These are phyloP conservation scores for Drosophila nr. perissopoda DNA, from an alignment of 2,888 invertebrate species.

Conservation along the genomic window DNA sequence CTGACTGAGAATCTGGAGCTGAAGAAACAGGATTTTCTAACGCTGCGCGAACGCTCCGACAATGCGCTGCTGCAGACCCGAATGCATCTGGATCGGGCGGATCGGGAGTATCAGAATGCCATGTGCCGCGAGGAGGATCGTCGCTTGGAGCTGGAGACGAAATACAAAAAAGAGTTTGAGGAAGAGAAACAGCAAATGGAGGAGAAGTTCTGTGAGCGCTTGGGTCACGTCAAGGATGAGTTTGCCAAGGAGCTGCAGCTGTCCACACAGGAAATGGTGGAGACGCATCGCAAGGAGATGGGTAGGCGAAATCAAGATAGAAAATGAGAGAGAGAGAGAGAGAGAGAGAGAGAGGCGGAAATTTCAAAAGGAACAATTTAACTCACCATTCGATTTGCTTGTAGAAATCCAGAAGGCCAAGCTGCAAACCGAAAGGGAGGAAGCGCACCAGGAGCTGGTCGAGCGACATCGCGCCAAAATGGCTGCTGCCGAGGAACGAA, in stretches of 20 bases:
- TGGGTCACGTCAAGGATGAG: constrained; percentile 84
- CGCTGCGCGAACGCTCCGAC: constrained; percentile 87
- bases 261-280: constrained; percentile 88
- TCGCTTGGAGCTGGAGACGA: constrained; percentile 80
- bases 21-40: constrained; percentile 79
- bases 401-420: constrained; percentile 86
- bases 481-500: constrained; percentile 84
- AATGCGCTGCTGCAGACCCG: constrained; percentile 84
- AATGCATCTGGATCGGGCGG: constrained; percentile 84
- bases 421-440: constrained; percentile 86
- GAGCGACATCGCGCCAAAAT: constrained; percentile 86
- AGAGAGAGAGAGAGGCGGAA: neutral
- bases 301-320: constrained; percentile 85
- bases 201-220: constrained; percentile 89
- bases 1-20: constrained; percentile 87
- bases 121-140: constrained; percentile 84
- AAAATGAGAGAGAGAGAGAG: neutral
- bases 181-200: constrained; percentile 90
- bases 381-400: neutral
- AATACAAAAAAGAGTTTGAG: constrained; percentile 86
- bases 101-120: constrained; percentile 84
- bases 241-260: constrained; percentile 83
- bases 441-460: constrained; percentile 86
- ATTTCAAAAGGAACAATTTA: too few species aligned
- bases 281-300: constrained; percentile 88